Base-by-base conservation (phyloP, 2,113 vertebrate species). In the Xerus inauris region DNA sequence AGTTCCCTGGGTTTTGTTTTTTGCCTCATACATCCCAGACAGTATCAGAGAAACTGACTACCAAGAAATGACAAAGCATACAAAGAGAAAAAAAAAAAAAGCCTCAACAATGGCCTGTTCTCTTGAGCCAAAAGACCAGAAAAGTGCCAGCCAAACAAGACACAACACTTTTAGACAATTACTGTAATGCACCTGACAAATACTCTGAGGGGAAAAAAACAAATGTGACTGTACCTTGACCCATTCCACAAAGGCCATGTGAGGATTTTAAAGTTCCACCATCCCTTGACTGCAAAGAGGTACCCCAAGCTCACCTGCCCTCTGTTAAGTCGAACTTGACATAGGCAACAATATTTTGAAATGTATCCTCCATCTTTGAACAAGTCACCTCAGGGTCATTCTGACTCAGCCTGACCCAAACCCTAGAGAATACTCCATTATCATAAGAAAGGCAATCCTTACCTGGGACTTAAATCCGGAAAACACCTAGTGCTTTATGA, bases 281-380 rank as follows among this genome's bases (percentile, higher is more conserved):
- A 6, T 83, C 28, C 2, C 12, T 8, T 45, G 45, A 76, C n/a
- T 57, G 6, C 26, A 54, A 83, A 19, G 8, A 67, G 49, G 40
- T 64, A 1, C 11, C 20, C 24, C 14, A 32, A 81, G 4, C 2
- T 0, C 5, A 49, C 8, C 51, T 45, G 24, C n/a, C 1, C 22
- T 49, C 14, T 49, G 49, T 49, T 49, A 49, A 49, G 11, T 11
- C 11, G 49, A 47, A 10, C 49, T 49, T 49, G 49, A 49, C 49
- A 49, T 49, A 49, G 49, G 49, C 49, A 13, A 49, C 49, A 49
- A 10, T 13, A 49, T 49, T 49, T 49, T 49, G 49, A 49, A 49
- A 12, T 13, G 14, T 49, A 49, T 49, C 11, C 49, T 49, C 49
- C 47, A 47, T 47, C 5, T 49, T 49, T 49, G 49, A 14, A 49